Percentiles rank a stretch among this genome's conserved stretches.
Evolutionary conservation across 2,113 vertebrate genomes (phyloP).

Genomic region (Synodontis membranacea): DNA sequence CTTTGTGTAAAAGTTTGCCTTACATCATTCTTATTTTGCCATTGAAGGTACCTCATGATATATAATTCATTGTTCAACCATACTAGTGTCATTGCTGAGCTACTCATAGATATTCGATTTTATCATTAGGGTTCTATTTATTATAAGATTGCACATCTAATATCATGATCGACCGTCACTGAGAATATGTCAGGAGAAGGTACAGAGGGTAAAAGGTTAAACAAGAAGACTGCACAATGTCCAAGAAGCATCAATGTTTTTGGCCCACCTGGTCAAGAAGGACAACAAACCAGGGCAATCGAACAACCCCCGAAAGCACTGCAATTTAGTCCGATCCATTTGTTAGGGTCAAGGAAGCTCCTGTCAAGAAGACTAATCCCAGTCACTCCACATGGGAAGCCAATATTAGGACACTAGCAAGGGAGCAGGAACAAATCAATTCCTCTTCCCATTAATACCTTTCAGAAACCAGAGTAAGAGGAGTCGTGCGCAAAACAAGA

Average conservation of each 20-base stretch:
- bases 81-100: neutral
- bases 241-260: neutral
- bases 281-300: constrained; percentile 18
- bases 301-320: constrained; percentile 9
- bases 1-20: neutral
- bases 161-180: neutral
- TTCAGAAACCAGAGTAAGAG: constrained; percentile 24
- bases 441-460: constrained; percentile 42
- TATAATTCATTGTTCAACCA: neutral
- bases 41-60: neutral
- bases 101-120: neutral
- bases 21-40: neutral
- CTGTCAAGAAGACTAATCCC: constrained; percentile 32
- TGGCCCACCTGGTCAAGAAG: constrained; percentile 4
- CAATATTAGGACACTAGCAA: constrained; percentile 15
- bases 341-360: constrained; percentile 2
- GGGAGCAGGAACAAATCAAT: constrained; percentile 28
- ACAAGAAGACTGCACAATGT: neutral
- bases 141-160: neutral
- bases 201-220: neutral
- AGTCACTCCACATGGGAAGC: constrained; percentile 27
- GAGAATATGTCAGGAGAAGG: neutral
- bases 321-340: constrained; percentile 34
- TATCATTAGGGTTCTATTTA: neutral
- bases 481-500: constrained; percentile 20